A percentile compares a stretch with the other conserved stretches of the same genome.
These are phyloP conservation scores for Eucera pruinosa DNA, from an alignment of 2,888 invertebrate species.

Conservation along the genomic window DNA sequence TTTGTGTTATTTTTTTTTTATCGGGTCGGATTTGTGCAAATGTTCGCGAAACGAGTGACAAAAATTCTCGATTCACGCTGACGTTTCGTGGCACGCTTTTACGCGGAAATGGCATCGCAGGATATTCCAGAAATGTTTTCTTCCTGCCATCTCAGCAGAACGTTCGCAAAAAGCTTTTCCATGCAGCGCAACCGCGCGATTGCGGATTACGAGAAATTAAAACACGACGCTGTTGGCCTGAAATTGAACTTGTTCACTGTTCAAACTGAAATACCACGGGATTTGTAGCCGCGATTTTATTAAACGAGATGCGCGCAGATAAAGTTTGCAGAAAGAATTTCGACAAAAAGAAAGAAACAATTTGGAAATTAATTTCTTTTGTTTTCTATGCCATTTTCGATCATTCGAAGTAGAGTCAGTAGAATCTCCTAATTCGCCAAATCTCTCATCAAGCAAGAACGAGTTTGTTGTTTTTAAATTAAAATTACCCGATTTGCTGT, in stretches of 20 bases:
- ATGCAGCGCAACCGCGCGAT: conserved; percentile 31
- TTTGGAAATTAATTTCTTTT: neutral
- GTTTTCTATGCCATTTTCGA: neutral
- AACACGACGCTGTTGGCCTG: neutral
- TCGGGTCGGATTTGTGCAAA: neutral
- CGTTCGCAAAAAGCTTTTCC: conserved; percentile 34
- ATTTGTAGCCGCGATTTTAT: neutral
- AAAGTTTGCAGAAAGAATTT: too few species aligned
- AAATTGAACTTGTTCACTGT: neutral
- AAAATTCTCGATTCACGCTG: conserved; percentile 29
- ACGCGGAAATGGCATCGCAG: conserved; percentile 30
- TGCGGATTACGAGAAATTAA: conserved; percentile 39
- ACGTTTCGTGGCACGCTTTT: conserved; percentile 34
- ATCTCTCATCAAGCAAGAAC: neutral
- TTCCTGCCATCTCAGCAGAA: conserved; percentile 34
- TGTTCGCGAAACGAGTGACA: conserved; percentile 3
- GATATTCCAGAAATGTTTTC: conserved; percentile 50
- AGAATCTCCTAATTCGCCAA: conserved; percentile 19
- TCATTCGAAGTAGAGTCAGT: conserved; percentile 3
- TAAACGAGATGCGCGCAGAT: too few species aligned
- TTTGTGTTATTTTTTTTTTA: neutral
- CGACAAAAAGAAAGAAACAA: neutral
- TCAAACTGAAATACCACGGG: too few species aligned
- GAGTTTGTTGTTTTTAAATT: conserved; percentile 5
- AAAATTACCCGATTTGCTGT: conserved; percentile 56